These are phyloP conservation scores for Dicyrtoma fusca DNA, from an alignment of 2,888 invertebrate species.

Conservation along the genomic window DNA sequence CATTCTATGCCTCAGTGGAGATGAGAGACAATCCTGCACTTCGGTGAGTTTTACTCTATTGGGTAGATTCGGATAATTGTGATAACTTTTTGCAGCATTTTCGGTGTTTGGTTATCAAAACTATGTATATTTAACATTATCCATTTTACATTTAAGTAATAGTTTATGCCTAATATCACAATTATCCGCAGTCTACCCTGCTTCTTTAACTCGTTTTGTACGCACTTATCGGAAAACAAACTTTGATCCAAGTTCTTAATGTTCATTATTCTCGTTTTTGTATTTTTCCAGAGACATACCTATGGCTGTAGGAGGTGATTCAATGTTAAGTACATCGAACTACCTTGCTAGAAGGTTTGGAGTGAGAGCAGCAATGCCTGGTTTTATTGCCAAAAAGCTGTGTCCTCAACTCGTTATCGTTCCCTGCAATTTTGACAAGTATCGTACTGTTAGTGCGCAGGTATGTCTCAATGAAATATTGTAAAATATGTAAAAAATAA, in stretches of 20 bases:
- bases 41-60: constrained; percentile 44
- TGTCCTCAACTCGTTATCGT: constrained; percentile 66
- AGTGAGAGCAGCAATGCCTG: constrained; percentile 68
- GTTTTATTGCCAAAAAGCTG: constrained; percentile 65
- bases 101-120: no score
- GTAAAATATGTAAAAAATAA: no score
- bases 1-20: constrained; percentile 68
- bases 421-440: constrained; percentile 63
- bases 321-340: constrained; percentile 67
- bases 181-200: no score
- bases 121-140: no score
- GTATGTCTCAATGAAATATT: background rate
- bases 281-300: constrained; percentile 61
- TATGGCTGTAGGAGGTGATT: constrained; percentile 65
- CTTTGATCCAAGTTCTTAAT: no score
- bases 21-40: constrained; percentile 61
- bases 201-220: no score
- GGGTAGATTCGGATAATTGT: no score
- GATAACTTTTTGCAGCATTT: no score
- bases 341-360: constrained; percentile 66
- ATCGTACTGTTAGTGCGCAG: constrained; percentile 59
- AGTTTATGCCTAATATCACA: no score
- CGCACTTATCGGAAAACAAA: no score
- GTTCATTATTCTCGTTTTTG: no score
- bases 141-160: no score